Percentiles rank a stretch among this genome's conserved stretches.
Evolutionary conservation across 1,140 invertebrate genomes (phyloP).

Genomic region (Druon quercuslanigerum): DNA sequence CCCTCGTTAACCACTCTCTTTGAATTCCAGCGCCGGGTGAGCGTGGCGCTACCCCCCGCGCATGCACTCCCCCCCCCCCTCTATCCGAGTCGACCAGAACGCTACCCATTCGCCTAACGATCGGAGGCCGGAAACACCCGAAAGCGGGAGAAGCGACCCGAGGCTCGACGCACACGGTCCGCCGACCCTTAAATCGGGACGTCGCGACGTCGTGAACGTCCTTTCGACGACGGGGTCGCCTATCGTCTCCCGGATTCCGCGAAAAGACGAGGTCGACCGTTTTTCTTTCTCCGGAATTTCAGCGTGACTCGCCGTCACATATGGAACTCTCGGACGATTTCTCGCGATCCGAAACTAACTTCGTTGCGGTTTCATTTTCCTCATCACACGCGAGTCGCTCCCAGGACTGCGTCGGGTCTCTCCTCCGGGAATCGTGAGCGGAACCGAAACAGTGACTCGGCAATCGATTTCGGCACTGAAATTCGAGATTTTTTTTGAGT

Average conservation of each 20-base stretch:
- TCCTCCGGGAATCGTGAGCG: constrained; percentile 15
- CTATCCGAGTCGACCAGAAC: constrained; percentile 31
- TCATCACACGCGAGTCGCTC: constrained; percentile 18
- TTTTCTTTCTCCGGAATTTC: constrained; percentile 38
- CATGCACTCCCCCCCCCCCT: not conserved
- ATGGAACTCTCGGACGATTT: constrained; percentile 10
- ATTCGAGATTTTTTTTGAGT: not conserved
- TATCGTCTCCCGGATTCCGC: constrained; percentile 21
- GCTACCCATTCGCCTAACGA: constrained; percentile 63
- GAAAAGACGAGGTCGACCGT: not conserved
- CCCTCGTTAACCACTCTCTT: not conserved
- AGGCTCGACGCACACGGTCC: constrained; percentile 42
- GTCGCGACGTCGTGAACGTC: constrained; percentile 34
- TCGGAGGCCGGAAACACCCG: constrained; percentile 68
- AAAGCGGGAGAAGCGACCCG: constrained; percentile 45
- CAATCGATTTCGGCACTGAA: not conserved
- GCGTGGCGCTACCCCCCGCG: not conserved
- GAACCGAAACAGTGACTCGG: not conserved
- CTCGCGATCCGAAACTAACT: not conserved
- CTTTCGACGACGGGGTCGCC: constrained; percentile 41
- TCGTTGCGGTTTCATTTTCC: not conserved
- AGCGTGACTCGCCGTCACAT: constrained; percentile 32
- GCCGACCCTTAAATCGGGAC: constrained; percentile 42
- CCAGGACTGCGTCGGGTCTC: constrained; percentile 16
- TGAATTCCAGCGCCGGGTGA: not conserved